These are phyloP conservation scores for Eristalis arbustorum DNA, from an alignment of 2,888 invertebrate genomes.

Conservation along the genomic window DNA sequence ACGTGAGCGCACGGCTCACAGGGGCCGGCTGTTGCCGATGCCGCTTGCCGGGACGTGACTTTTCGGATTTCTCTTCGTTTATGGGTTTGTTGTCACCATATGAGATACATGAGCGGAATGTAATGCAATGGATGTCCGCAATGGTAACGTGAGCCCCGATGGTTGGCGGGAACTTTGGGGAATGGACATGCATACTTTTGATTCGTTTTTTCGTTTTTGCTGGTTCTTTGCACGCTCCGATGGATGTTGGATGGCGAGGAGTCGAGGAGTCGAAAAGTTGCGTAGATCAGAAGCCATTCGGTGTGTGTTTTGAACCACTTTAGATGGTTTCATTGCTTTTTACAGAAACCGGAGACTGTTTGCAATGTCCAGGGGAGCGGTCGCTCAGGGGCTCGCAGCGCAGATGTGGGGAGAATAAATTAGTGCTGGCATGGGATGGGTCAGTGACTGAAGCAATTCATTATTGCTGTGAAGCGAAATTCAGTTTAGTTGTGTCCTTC, in stretches of 20 bases:
- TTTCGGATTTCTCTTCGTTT: slow-evolving; percentile 49
- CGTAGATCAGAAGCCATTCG: not conserved
- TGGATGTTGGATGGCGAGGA: not conserved
- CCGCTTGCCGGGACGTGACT: slow-evolving; percentile 39
- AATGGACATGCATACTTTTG: not conserved
- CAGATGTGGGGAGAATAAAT: not conserved
- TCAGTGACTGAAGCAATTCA: not conserved
- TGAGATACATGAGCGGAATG: slow-evolving; percentile 22
- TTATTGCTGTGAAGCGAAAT: not conserved
- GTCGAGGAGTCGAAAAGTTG: too few species aligned
- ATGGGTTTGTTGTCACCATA: slow-evolving; percentile 38
- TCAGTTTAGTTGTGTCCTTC: not conserved
- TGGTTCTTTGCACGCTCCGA: not conserved
- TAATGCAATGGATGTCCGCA: slow-evolving; percentile 21
- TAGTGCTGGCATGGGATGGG: not conserved
- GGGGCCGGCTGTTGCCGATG: not conserved
- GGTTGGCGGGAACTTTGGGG: not conserved
- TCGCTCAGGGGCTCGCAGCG: not conserved
- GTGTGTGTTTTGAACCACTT: not conserved
- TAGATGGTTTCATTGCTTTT: not conserved
- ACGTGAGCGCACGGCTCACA: slow-evolving; percentile 33
- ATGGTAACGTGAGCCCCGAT: not conserved
- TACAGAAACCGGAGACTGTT: not conserved
- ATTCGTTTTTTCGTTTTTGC: not conserved
- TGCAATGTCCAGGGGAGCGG: not conserved